A percentile compares a stretch with the other conserved stretches of the same genome.
phyloP scores from a whole-genome alignment of 2,113 vertebrate species.

The Loxodonta africana region DNA sequence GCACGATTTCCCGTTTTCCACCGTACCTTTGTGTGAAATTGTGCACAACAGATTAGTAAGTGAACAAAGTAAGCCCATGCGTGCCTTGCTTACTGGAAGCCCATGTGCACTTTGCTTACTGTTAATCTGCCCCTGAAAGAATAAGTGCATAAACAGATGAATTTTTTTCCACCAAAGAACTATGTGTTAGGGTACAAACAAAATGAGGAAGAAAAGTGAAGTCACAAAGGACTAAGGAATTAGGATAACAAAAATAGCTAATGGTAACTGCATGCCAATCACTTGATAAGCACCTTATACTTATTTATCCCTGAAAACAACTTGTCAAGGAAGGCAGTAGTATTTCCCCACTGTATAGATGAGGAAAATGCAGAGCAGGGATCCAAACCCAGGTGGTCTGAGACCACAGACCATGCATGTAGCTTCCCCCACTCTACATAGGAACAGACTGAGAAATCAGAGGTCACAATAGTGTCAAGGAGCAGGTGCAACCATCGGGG shows the following conservation, averaged over 20 bases:
- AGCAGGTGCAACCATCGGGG: neutral
- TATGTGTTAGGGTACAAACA: neutral
- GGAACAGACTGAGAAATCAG: neutral
- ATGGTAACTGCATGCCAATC: neutral
- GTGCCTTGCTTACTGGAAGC: no score
- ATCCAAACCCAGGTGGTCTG: neutral
- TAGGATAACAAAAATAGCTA: neutral
- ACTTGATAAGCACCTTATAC: neutral
- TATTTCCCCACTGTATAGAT: neutral
- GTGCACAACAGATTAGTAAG: no score
- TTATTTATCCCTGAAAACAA: neutral
- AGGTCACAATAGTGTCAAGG: neutral
- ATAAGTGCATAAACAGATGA: neutral
- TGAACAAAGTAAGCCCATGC: no score
- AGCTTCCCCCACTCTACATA: neutral
- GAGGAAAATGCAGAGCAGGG: neutral
- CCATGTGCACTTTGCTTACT: no score
- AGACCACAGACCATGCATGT: neutral
- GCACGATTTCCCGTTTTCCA: no score
- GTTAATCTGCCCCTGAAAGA: no score
- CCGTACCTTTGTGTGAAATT: no score
- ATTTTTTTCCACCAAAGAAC: neutral
- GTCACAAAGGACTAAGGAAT: neutral
- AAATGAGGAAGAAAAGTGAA: neutral
- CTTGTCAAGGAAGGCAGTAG: neutral